Conservation (phyloP, 2,797 vertebrate species). For the Huso huso region DNA sequence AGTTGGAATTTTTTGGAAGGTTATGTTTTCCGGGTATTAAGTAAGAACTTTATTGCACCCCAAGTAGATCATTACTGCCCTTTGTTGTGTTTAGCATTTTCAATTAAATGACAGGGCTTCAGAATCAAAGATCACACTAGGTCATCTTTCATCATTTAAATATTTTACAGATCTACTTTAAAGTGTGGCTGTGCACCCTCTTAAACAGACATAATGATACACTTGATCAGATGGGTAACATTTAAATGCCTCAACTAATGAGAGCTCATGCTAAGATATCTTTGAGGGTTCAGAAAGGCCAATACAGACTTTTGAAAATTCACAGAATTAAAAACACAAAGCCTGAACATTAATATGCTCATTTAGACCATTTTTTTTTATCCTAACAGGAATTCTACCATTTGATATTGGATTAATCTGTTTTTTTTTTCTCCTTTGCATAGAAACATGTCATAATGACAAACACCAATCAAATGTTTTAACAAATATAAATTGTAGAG, state of each 20-base stretch:
- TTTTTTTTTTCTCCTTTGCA: too few relatives aligned
- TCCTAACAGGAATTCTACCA: too few relatives aligned
- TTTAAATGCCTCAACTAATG: slow-evolving; percentile 1
- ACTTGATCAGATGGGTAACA: neutral
- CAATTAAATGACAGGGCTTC: neutral
- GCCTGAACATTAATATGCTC: too few relatives aligned
- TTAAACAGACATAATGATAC: neutral
- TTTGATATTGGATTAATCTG: too few relatives aligned
- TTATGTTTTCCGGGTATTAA: neutral
- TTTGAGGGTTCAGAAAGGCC: neutral
- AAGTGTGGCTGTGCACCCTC: neutral
- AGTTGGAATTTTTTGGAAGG: too few relatives aligned
- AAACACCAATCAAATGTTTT: too few relatives aligned
- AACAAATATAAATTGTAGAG: too few relatives aligned
- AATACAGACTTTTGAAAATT: neutral
- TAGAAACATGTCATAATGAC: too few relatives aligned
- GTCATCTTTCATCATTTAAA: neutral
- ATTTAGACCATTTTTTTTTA: too few relatives aligned
- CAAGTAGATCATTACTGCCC: neutral
- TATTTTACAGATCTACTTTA: neutral
- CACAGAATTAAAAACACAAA: too few relatives aligned
- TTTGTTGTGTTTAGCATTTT: neutral
- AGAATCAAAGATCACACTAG: neutral
- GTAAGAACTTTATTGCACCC: neutral
- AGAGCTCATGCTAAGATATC: neutral